Base-by-base conservation (phyloP, 1,140 invertebrate species). In the Rhagoletis pomonella region DNA sequence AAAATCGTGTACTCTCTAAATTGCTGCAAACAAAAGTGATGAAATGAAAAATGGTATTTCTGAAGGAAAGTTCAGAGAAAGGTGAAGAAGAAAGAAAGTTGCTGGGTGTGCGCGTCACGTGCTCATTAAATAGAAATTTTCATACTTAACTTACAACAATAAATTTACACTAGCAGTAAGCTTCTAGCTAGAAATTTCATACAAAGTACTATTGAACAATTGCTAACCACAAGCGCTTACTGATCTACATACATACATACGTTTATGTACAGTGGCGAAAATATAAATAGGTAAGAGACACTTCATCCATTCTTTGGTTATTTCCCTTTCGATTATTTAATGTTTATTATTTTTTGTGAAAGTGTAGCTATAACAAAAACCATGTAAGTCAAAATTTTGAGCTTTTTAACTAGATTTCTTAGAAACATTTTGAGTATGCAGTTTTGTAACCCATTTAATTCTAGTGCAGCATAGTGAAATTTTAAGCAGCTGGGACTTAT, bases 81-180 rank as follows among this genome's bases (percentile, higher is more conserved):
- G 9, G 17, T 12, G 17, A 58, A 81, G 5, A n/a, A 55, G 47
- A 81, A 81, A 81, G 73, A 81, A 81, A 81, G 73, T 81, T 19
- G 73, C n/a, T 55, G 47, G 73, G 50, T 4, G 47, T 81, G 73
- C 47, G 29, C 73, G 47, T 81, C 73, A 81, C 47, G 73, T 81
- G 44, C 73, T 81, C 19, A 81, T 81, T 81, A 81, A 81, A 58
- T 81, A 81, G 67, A 73, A 73, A 73, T 73, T 73, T 73, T 44
- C 12, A 44, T 39, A 73, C 17, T 55, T 0, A 55, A 55, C 29
- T 67, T 39, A 73, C 3, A 73, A 67, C 64, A 67, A 67, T 65
- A 65, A 29, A 29, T 29, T 29, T 29, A 29, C 29, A 29, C 29
- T 29, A 55, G 50, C 5, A 55, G 10, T 55, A 55, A 5, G 50